phyloP scores from a whole-genome alignment of 2,113 vertebrate species.

The Podiceps cristatus region DNA sequence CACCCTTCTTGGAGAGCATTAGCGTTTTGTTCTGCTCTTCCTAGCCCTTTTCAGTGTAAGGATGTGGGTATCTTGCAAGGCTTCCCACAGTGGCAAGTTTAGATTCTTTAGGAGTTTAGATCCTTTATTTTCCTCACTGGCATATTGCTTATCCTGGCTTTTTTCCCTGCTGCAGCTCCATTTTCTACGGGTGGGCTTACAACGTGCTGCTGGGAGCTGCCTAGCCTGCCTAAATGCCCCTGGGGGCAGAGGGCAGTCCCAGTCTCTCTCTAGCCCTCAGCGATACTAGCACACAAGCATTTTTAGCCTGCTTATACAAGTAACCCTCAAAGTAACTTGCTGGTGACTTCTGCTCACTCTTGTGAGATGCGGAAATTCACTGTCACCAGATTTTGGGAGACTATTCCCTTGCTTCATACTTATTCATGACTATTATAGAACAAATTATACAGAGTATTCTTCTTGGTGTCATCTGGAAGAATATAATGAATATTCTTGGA shows the following conservation, averaged over 20 bases:
- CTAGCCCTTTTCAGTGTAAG: neutral
- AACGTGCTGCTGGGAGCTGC: accelerated
- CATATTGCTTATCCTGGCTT: neutral
- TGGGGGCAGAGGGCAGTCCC: neutral
- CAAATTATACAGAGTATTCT: neutral
- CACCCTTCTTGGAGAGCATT: neutral
- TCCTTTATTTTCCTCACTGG: neutral
- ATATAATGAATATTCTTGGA: neutral
- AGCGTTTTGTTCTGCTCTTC: neutral
- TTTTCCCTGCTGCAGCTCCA: neutral
- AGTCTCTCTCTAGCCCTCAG: neutral
- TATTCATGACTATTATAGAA: neutral
- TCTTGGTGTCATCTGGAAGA: neutral
- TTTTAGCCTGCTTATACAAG: neutral
- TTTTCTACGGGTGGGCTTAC: neutral
- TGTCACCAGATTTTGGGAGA: neutral
- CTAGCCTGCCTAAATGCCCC: neutral
- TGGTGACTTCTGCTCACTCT: neutral
- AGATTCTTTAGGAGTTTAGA: neutral
- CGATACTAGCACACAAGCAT: neutral
- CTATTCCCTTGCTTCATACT: neutral
- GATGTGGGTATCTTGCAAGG: neutral
- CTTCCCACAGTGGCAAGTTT: neutral
- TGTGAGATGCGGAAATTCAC: neutral
- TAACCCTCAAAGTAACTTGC: neutral